Percentiles rank a stretch among this genome's conserved stretches.
Conservation (phyloP, 1,140 invertebrate genomes). For the Papilio polyxenes region DNA sequence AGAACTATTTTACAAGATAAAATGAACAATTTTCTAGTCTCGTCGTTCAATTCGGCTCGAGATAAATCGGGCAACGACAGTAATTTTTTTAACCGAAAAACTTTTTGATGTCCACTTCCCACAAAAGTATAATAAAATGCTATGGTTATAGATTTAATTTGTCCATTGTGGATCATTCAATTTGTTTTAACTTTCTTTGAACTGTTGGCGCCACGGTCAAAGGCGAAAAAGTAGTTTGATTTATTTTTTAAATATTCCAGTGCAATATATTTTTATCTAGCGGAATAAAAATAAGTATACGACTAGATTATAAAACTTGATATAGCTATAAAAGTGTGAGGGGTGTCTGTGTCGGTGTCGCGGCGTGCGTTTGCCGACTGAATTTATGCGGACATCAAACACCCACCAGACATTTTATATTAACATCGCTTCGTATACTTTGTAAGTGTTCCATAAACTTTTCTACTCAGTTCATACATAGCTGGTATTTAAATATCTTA, state of each 20-base stretch:
- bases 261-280: slow-evolving; percentile 3
- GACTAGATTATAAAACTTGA: slow-evolving; percentile 20
- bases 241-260: neutral
- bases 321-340: neutral
- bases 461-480: neutral
- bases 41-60: neutral
- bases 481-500: neutral
- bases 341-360: neutral
- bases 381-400: slow-evolving; percentile 19
- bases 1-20: neutral
- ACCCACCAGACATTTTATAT: slow-evolving; percentile 18
- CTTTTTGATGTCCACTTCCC: slow-evolving; percentile 17
- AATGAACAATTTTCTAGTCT: neutral
- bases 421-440: slow-evolving; percentile 3
- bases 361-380: neutral
- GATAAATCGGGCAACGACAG: neutral
- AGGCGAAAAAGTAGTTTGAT: neutral
- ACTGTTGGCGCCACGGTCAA: neutral
- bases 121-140: neutral
- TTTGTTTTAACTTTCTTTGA: neutral
- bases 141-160: neutral
- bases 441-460: neutral
- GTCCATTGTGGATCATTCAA: neutral
- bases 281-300: slow-evolving; percentile 10
- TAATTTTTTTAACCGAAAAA: slow-evolving; percentile 20